phyloP scores from a whole-genome alignment of 2,113 vertebrate genomes.

The Dasyornis broadbenti region DNA sequence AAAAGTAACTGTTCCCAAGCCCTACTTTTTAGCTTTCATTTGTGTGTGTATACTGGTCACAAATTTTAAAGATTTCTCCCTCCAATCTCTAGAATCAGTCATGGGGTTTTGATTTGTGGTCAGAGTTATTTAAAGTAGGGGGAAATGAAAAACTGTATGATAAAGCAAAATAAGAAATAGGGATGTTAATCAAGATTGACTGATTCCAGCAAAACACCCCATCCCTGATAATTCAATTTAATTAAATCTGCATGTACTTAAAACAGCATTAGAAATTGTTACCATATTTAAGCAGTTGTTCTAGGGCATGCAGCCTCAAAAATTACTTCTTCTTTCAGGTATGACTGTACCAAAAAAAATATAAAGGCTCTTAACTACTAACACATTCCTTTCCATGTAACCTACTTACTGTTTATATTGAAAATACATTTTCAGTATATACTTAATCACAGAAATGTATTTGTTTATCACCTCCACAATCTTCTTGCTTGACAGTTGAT shows the following conservation, averaged over 20 bases:
- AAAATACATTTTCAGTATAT: neutral
- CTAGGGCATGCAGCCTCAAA: conserved; percentile 20
- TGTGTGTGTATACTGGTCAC: neutral
- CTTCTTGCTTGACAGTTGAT: neutral
- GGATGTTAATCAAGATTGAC: conserved; percentile 59
- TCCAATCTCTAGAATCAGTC: neutral
- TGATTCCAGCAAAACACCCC: conserved; percentile 26
- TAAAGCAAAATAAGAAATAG: conserved; percentile 56
- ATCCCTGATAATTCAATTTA: conserved; percentile 45
- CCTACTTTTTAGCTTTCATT: neutral
- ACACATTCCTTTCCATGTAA: conserved; percentile 22
- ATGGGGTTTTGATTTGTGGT: conserved; percentile 53
- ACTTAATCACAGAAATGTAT: neutral
- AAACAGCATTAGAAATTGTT: conserved; percentile 67
- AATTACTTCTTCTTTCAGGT: conserved; percentile 48
- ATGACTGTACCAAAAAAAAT: neutral
- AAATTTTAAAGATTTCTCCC: conserved; percentile 12
- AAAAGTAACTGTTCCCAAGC: neutral
- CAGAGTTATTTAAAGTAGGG: conserved; percentile 55
- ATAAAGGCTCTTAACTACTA: conserved; percentile 45
- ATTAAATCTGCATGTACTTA: conserved; percentile 56
- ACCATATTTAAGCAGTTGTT: conserved; percentile 59
- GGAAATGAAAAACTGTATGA: conserved; percentile 53
- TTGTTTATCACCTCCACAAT: conserved; percentile 1
- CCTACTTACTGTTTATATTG: neutral